phyloP scores from a whole-genome alignment of 2,888 invertebrate species.

The Lingula anatina region DNA sequence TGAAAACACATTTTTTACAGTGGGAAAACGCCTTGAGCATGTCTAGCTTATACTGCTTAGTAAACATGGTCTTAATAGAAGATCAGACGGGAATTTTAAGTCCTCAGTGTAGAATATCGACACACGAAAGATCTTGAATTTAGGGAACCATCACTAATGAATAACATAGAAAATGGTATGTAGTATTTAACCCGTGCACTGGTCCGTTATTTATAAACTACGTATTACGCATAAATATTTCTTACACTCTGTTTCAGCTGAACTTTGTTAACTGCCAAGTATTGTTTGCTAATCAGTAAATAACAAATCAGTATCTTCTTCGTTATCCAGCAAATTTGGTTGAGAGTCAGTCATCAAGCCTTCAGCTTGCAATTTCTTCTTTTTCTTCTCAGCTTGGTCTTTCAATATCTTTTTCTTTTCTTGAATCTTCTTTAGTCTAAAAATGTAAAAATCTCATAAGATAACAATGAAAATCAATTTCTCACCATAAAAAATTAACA shows the following conservation, averaged over 20 bases:
- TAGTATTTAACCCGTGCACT: not conserved
- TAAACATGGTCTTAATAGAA: too few relatives aligned
- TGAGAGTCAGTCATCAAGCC: slow-evolving; percentile 52
- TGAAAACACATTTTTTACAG: too few relatives aligned
- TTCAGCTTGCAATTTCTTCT: slow-evolving; percentile 54
- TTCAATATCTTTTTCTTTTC: slow-evolving; percentile 87
- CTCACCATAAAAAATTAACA: not conserved
- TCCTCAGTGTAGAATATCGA: too few relatives aligned
- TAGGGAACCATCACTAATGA: too few relatives aligned
- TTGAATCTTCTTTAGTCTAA: slow-evolving; percentile 70
- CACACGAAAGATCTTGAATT: too few relatives aligned
- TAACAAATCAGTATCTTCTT: slow-evolving; percentile 74
- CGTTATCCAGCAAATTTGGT: slow-evolving; percentile 76
- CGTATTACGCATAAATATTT: not conserved
- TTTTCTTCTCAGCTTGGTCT: slow-evolving; percentile 63
- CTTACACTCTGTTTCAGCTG: not conserved
- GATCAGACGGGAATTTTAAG: too few relatives aligned
- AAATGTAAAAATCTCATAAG: slow-evolving; percentile 2
- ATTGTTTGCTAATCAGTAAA: slow-evolving; percentile 53
- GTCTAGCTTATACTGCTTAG: too few relatives aligned
- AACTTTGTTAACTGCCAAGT: too few relatives aligned
- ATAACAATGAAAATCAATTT: not conserved
- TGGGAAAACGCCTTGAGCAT: too few relatives aligned
- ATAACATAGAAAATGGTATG: too few relatives aligned
- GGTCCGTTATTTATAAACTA: not conserved